These are phyloP conservation scores for Pantherophis vulpinus DNA, from an alignment of 2,797 vertebrate genomes.

Conservation along the genomic window DNA sequence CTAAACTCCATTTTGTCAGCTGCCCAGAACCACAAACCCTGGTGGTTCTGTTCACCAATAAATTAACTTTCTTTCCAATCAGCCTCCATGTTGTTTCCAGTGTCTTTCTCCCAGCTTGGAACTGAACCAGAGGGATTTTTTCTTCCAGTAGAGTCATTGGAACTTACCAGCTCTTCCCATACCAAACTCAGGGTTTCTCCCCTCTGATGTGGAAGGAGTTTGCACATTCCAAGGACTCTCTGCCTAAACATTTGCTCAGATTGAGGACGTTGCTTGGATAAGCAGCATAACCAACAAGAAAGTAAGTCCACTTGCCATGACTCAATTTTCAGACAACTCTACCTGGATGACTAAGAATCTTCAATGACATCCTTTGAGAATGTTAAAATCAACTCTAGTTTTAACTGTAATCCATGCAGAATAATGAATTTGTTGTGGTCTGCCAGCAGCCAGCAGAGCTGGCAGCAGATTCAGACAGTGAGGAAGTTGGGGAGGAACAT, in stretches of 20 bases:
- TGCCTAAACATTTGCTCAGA: not conserved
- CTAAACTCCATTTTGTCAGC: no score
- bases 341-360: not conserved
- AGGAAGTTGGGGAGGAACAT: no score
- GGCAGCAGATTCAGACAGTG: no score
- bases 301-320: not conserved
- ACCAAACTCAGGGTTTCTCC: not conserved
- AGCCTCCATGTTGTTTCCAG: no score
- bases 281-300: not conserved
- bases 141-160: not conserved
- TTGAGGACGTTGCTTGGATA: no score
- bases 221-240: not conserved
- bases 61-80: no score
- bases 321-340: not conserved
- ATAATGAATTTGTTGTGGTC: not conserved
- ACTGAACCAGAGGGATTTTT: no score
- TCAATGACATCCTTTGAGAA: not conserved
- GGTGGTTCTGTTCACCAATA: no score
- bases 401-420: not conserved
- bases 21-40: no score
- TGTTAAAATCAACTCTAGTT: not conserved
- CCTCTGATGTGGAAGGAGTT: not conserved
- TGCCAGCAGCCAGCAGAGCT: no score
- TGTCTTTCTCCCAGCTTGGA: no score
- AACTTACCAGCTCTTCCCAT: not conserved